phyloP scores from a whole-genome alignment of 1,140 invertebrate species.

The Dendroctonus valens region DNA sequence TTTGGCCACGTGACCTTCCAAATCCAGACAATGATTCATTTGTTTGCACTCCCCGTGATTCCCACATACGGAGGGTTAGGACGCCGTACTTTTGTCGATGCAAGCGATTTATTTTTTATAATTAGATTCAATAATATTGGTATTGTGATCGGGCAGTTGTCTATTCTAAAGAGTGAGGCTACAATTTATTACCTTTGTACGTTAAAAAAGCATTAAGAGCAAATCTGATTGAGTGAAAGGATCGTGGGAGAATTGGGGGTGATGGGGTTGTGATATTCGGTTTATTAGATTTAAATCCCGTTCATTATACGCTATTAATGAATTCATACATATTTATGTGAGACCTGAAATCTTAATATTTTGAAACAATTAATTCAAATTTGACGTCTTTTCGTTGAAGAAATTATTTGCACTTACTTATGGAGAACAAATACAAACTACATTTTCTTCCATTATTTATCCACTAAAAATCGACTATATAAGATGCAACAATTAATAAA shows the following conservation, averaged over 20 bases:
- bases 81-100: conserved; percentile 19
- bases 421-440: no score
- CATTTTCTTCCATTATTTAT: no score
- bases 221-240: conserved; percentile 32
- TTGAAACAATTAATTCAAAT: no score
- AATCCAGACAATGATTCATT: conserved; percentile 35
- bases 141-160: conserved; percentile 26
- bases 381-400: no score
- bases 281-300: conserved; percentile 16
- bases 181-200: conserved; percentile 35
- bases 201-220: conserved; percentile 36
- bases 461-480: no score
- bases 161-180: conserved; percentile 30
- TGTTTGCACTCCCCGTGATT: conserved; percentile 33
- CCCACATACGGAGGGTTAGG: conserved; percentile 22
- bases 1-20: conserved; percentile 31
- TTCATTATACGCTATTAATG: conserved; percentile 6
- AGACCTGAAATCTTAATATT: no score
- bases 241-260: conserved; percentile 28
- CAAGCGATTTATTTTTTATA: conserved; percentile 37
- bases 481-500: no score
- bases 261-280: conserved; percentile 14
- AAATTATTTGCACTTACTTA: no score
- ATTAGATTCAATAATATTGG: conserved; percentile 36
- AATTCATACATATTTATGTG: no score